Conservation (phyloP, 2,797 vertebrate genomes). For the Psittacula echo region DNA sequence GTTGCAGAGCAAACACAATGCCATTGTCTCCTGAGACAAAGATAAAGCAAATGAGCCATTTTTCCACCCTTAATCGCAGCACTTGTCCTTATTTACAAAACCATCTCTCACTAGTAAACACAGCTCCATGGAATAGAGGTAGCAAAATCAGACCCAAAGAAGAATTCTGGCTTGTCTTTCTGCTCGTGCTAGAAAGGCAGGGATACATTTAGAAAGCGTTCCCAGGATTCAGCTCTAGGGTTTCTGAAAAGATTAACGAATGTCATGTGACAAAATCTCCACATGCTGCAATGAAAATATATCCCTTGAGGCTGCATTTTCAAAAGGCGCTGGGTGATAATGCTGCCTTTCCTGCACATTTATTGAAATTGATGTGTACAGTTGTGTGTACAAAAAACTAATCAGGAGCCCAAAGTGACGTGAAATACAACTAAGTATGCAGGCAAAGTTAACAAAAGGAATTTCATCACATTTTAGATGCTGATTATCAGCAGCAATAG, state of each 20-base stretch:
- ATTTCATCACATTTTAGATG: slow-evolving; percentile 67
- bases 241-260: slow-evolving; percentile 66
- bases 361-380: slow-evolving; percentile 64
- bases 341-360: slow-evolving; percentile 58
- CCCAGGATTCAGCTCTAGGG: slow-evolving; percentile 13
- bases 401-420: slow-evolving; percentile 64
- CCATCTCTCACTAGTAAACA: neutral
- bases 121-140: neutral
- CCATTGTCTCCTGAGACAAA: slow-evolving; percentile 5
- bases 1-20: slow-evolving; percentile 39
- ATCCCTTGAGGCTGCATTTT: slow-evolving; percentile 67
- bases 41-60: slow-evolving; percentile 9
- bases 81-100: slow-evolving; percentile 35
- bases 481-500: slow-evolving; percentile 66
- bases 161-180: neutral
- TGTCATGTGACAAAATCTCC: slow-evolving; percentile 71
- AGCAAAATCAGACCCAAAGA: neutral
- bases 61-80: neutral
- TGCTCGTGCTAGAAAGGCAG: neutral
- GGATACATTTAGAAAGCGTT: neutral
- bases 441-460: slow-evolving; percentile 67
- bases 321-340: slow-evolving; percentile 68
- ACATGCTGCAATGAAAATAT: slow-evolving; percentile 65
- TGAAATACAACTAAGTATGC: slow-evolving; percentile 61
- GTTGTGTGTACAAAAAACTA: slow-evolving; percentile 63